These are phyloP conservation scores for Epinotia bilunana DNA, from an alignment of 2,888 invertebrate genomes.

Conservation along the genomic window DNA sequence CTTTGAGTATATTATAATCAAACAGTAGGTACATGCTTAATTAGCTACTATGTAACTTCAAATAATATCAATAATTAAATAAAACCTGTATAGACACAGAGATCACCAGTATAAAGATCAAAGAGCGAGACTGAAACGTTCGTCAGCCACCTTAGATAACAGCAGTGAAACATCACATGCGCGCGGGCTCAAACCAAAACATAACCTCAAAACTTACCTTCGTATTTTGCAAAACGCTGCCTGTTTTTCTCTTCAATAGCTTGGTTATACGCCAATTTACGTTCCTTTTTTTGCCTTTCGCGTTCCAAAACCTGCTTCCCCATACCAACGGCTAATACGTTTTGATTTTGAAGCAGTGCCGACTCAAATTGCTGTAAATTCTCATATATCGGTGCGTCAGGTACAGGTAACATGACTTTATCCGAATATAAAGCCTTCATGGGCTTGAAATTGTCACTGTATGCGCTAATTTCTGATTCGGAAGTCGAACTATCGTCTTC, in stretches of 20 bases:
- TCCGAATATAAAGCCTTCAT: conserved; percentile 87
- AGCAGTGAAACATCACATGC: not conserved
- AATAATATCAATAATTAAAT: not conserved
- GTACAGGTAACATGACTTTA: conserved; percentile 81
- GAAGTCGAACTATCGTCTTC: conserved; percentile 72
- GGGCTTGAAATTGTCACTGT: conserved; percentile 86
- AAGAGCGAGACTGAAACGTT: not conserved
- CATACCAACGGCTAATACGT: conserved; percentile 64
- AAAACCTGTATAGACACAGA: not conserved
- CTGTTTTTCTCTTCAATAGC: conserved; percentile 69
- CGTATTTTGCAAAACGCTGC: conserved; percentile 72
- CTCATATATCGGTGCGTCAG: conserved; percentile 86
- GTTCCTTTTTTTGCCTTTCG: conserved; percentile 66
- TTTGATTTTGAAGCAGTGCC: conserved; percentile 52
- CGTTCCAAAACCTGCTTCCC: conserved; percentile 63
- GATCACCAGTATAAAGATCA: not conserved
- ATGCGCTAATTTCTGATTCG: conserved; percentile 73
- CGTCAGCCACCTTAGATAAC: not conserved
- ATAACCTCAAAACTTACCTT: conserved; percentile 77
- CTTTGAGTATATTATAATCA: too few relatives aligned
- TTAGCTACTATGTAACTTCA: not conserved
- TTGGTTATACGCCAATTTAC: conserved; percentile 58
- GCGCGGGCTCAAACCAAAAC: conserved; percentile 49
- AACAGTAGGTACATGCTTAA: not conserved
- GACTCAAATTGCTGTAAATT: conserved; percentile 86